Evolutionary conservation across 2,888 invertebrate species (phyloP), one percentile per base, ranked within the genome.

Genomic region (Lepidochrysops patricia): DNA sequence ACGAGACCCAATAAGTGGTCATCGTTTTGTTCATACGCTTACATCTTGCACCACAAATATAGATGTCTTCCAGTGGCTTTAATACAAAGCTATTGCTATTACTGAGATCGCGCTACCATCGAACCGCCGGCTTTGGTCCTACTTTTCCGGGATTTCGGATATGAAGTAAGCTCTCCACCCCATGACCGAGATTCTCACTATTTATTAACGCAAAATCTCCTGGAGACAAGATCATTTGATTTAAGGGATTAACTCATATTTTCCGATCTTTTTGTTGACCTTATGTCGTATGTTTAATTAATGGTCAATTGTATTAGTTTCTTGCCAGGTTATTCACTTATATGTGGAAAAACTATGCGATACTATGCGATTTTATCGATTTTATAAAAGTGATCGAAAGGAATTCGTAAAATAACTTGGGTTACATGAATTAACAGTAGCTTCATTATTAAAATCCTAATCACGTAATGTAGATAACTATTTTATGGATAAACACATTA

Each of bases 61-160:
- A 79, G 77, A 77, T 78, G 80, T 81, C 82, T 81, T 81, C 79
- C 72, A 76, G 72, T 77, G 80, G 86, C 86, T 86, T 85, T 87
- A 87, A 89, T 83, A 88, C 84, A 89, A 88, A 88, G 88, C 88
- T 86, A 88, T 89, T 82, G 86, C 89, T 85, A 87, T 89, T 87
- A 88, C 85, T 74, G 81, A 83, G 85, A 86, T 85, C 83, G 85
- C 84, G 78, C 79, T 80, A 75, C 83, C 89, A 88, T 89, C 88
- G 89, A 87, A 87, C 85, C 77, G 75, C 77, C 77, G 80, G 82
- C 80, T 83, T 84, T 82, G 82, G 79, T 84, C 84, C 87, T 87
- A 85, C 87, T 88, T 84, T 83, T 84, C 87, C 80, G 83, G 87
- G 88, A 88, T 89, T 87, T 88, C 82, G 82, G 86, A 86, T 88